Percentiles rank a stretch among this genome's conserved stretches.
Conservation (phyloP, 2,113 vertebrate species). For the Zapornia atra region DNA sequence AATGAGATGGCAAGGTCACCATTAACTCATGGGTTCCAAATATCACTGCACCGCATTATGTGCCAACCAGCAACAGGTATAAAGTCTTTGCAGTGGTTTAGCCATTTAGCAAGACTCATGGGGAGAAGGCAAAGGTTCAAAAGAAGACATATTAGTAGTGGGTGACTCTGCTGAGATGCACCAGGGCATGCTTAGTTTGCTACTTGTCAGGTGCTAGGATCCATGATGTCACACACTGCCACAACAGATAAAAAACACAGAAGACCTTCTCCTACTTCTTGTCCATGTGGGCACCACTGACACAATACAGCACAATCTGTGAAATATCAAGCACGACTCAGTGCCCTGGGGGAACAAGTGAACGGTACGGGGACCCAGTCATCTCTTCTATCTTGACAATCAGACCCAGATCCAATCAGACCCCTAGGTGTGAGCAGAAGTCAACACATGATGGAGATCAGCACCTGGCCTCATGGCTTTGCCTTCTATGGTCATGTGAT, state of each 20-base stretch:
- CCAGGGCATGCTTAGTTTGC: neutral
- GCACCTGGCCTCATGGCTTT: neutral
- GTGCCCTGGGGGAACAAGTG: neutral
- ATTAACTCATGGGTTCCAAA: neutral
- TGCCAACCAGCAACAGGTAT: neutral
- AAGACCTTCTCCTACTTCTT: neutral
- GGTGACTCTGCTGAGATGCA: neutral
- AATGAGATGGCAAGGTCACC: neutral
- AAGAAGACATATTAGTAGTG: neutral
- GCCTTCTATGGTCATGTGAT: neutral
- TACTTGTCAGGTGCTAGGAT: neutral
- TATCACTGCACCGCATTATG: neutral
- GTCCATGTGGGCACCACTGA: neutral
- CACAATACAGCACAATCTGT: neutral
- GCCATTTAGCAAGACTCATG: neutral
- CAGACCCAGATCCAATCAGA: neutral
- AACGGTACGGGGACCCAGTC: neutral
- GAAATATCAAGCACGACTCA: neutral
- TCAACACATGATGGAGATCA: neutral
- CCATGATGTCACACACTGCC: neutral
- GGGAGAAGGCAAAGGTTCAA: neutral
- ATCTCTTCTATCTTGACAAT: neutral
- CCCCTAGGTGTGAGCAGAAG: neutral
- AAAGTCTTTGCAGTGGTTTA: neutral
- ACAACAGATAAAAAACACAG: neutral